Evolutionary conservation across 2,113 vertebrate species (phyloP), one percentile per base, ranked within the genome.

Genomic region (Cygnus atratus): DNA sequence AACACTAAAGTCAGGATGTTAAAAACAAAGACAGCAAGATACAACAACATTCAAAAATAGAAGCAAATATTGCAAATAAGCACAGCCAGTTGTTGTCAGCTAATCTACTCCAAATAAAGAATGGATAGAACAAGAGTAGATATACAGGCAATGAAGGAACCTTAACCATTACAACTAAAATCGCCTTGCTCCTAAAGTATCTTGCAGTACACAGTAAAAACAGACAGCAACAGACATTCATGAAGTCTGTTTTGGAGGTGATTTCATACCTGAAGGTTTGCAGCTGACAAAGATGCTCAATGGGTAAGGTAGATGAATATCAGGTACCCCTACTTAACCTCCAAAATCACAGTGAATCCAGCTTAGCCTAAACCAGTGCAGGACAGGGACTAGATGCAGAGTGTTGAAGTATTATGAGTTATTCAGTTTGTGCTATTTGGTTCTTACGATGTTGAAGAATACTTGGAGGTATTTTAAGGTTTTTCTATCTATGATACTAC

Each of bases 221-320:
- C 21, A 92, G 26, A 37, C 52, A 81, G 35, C 11, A 67, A 33
- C 10, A 70, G 37, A 50, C 16, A 44, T 6, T 73, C 55, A 11
- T 41, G 52, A 90, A 88, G 35, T 16, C 25, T 13, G 13, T 89
- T 92, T 89, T 68, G 48, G 54, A 95, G 9, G 62, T 22, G 50
- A 88, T 93, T 94, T 95, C 80, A 92, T 77, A 93, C 43, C 57
- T 85, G 77, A 93, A 84, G 7, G 2, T 83, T 91, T 84, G 52
- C 25, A 82, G 61, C 54, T 65, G 26, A 89, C 52, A 39, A 79
- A 57, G 57, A 43, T 66, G 33, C 25, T 52, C 1, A 6, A 78
- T 39, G 71, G 44, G 28, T 33, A 72, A 88, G 78, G 24, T 4
- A 92, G 61, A 66, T 70, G 59, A 66, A 29, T 81, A 81, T 46